Evolutionary conservation across 2,797 vertebrate species (phyloP).

Genomic region (Enteromius radiatus): DNA sequence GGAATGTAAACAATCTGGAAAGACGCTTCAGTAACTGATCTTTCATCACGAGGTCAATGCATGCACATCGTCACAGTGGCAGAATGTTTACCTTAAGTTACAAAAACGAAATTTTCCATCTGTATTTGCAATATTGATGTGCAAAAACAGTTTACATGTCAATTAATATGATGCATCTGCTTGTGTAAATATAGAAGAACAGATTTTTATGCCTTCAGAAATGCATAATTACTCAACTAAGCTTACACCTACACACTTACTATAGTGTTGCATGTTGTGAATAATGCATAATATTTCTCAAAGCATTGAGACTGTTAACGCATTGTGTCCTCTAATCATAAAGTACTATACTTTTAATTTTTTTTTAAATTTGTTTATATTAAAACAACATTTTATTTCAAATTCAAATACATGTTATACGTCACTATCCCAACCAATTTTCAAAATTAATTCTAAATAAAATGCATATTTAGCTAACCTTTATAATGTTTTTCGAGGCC

Average conservation of each 20-base stretch:
- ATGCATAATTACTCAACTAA: constrained; percentile 24
- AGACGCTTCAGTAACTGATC: constrained; percentile 16
- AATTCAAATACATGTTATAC: not conserved
- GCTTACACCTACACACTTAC: constrained; percentile 21
- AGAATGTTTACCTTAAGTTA: not conserved
- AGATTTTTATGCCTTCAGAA: not conserved
- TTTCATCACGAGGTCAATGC: constrained; percentile 25
- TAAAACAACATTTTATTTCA: not conserved
- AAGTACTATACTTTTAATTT: not conserved
- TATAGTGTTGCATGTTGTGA: not conserved
- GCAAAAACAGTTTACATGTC: not conserved
- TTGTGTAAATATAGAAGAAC: constrained; percentile 20
- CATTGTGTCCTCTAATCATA: not conserved
- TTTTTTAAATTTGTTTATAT: not conserved
- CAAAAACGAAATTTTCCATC: not conserved
- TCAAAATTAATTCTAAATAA: not conserved
- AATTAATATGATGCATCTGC: constrained; percentile 6
- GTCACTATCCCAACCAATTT: not conserved
- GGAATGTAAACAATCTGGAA: constrained; percentile 49
- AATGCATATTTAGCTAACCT: not conserved
- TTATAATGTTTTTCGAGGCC: not conserved
- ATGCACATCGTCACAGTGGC: not conserved
- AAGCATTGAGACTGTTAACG: not conserved
- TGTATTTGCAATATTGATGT: constrained; percentile 6
- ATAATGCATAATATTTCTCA: not conserved